Base-by-base conservation (phyloP, 2,888 invertebrate genomes). In the Orgyia antiqua region DNA sequence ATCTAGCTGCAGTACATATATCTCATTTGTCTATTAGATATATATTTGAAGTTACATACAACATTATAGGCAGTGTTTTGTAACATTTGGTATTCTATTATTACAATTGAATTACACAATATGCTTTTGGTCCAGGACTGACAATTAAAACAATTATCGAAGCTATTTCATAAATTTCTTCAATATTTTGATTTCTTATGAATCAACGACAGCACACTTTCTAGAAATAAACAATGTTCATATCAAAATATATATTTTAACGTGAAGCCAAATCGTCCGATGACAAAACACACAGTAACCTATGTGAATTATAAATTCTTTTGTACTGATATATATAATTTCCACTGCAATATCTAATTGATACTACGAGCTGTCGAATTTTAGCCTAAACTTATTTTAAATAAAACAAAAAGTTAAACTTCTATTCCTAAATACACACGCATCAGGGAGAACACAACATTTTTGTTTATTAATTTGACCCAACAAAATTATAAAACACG, bases 251-350 rank as follows among this genome's bases (percentile, higher is more conserved):
- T 70, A 76, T 63, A 68, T 59, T 59, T 59, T 59, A 58, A 61
- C 62, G 58, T 59, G 60, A 72, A 75, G 67, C 70, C 40, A 62
- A 68, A 67, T 61, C 50, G 36, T 67, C 44, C 60, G 59, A 66
- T 59, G 55, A 64, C 62, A 63, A 66, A 60, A 58, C 7, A 46
- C 52, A 46, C 51, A 55, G 61, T 59, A 46, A 13, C 12, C 2
- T 13, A 3, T 11, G 6, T 48, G 51, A 45, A 32, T 53, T 53
- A 60, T 68, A 67, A 68, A 71, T 68, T 72, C 69, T 82, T n/a
- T 83, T 83, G 83, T 83, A 83, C 83, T 83, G 77, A 83, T 80
- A 77, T 78, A 80, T 73, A 80, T 72, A 68, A 70, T 71, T 70
- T 68, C 50, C 48, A 51, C 58, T 57, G 60, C 65, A 66, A 61